Conservation (phyloP, 2,797 vertebrate species). For the Schizopygopsis malacanthus region DNA sequence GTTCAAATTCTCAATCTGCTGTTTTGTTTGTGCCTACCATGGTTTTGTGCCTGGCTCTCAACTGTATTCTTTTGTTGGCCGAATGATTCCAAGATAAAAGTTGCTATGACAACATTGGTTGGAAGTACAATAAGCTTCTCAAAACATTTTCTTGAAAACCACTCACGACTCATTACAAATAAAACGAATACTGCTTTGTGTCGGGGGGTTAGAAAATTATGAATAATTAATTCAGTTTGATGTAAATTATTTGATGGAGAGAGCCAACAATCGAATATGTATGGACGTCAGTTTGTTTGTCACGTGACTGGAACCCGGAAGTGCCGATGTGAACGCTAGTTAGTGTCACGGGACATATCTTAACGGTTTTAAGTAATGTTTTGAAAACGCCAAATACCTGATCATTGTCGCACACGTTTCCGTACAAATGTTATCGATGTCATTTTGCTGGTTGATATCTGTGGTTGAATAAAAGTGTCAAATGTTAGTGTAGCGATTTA, state of each 20-base stretch:
- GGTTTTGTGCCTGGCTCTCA: conserved; percentile 18
- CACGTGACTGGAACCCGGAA: conserved; percentile 52
- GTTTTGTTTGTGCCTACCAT: conserved; percentile 24
- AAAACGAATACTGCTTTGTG: not conserved
- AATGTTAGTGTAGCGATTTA: not conserved
- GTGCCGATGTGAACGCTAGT: not conserved
- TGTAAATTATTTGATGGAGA: not conserved
- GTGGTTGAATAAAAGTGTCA: not conserved
- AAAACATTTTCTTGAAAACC: not conserved
- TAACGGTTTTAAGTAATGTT: not conserved
- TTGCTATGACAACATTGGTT: conserved; percentile 44
- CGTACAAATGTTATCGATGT: too few relatives aligned
- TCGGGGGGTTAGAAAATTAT: not conserved
- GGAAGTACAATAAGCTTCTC: not conserved
- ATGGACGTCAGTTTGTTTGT: not conserved
- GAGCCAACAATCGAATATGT: too few relatives aligned
- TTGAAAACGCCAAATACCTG: too few relatives aligned
- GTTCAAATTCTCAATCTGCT: not conserved
- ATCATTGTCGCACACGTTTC: not conserved
- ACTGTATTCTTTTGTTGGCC: conserved; percentile 5
- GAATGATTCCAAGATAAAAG: not conserved
- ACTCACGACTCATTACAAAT: not conserved
- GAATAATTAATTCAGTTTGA: not conserved
- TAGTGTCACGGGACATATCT: not conserved
- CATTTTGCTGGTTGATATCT: not conserved